Evolutionary conservation across 1,140 invertebrate species (phyloP).

Genomic region (Cherax quadricarinatus): DNA sequence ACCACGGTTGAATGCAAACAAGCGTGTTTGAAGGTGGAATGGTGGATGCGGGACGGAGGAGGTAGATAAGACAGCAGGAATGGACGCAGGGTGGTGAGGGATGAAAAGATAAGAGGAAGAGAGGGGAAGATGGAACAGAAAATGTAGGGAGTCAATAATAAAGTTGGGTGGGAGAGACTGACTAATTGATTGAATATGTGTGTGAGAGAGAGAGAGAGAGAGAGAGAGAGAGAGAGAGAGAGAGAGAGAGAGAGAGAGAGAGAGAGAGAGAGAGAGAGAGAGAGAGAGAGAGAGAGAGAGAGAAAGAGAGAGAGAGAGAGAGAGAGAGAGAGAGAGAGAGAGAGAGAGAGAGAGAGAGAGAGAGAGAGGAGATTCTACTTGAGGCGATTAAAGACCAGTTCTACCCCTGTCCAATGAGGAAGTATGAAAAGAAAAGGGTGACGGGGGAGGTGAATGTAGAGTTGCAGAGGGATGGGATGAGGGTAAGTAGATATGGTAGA

Average conservation of each 20-base stretch:
- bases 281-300: constrained; percentile 32
- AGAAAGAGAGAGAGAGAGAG: constrained; percentile 13
- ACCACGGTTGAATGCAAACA: neutral
- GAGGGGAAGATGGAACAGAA: neutral
- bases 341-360: neutral
- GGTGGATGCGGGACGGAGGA: too few species aligned
- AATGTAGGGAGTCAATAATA: neutral
- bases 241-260: constrained; percentile 34
- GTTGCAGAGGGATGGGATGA: too few species aligned
- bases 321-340: constrained; percentile 18
- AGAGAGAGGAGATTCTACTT: neutral
- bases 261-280: constrained; percentile 34
- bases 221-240: constrained; percentile 34
- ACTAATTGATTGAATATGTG: neutral
- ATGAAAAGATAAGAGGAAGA: neutral
- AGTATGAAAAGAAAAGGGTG: too few species aligned
- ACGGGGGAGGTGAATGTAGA: too few species aligned
- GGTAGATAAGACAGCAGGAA: neutral
- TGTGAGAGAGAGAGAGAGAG: neutral
- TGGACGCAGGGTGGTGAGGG: neutral
- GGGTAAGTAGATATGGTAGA: too few species aligned
- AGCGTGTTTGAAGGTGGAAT: too few species aligned
- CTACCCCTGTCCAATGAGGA: too few species aligned
- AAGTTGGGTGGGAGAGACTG: neutral
- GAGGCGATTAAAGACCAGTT: too few species aligned